Percentiles rank a stretch among this genome's conserved stretches.
Evolutionary conservation across 1,140 invertebrate genomes (phyloP).

Genomic region (Cherax quadricarinatus): DNA sequence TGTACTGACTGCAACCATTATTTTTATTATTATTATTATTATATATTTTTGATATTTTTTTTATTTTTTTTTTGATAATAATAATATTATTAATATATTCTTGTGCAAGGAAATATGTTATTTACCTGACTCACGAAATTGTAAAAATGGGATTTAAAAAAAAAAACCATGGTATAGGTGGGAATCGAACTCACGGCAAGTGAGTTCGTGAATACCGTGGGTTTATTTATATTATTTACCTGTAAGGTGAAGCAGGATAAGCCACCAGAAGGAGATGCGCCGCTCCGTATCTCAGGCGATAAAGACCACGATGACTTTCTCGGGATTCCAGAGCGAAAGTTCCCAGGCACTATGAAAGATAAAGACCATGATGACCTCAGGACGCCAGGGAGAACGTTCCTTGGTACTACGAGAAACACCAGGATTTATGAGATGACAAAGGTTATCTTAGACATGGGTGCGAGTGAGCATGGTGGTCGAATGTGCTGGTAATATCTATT

Average conservation of each 20-base stretch:
- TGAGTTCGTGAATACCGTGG: no score
- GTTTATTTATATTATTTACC: conserved; percentile 5
- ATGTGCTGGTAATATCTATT: no score
- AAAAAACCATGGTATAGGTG: no score
- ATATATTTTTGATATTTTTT: no score
- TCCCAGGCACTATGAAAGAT: conserved; percentile 51
- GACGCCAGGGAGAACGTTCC: conserved; percentile 35
- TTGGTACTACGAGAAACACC: conserved; percentile 26
- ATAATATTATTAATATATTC: neutral
- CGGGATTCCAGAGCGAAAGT: conserved; percentile 43
- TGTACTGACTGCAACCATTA: neutral
- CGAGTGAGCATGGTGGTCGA: no score
- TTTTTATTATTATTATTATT: no score
- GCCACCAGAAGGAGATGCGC: conserved; percentile 57
- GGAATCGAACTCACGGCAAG: no score
- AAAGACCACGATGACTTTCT: conserved; percentile 50
- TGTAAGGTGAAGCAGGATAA: conserved; percentile 64
- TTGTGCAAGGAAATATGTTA: neutral
- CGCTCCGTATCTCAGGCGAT: conserved; percentile 34
- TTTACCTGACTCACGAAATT: no score
- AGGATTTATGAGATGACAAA: neutral
- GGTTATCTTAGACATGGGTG: no score
- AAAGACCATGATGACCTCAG: conserved; percentile 51
- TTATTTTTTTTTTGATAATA: no score
- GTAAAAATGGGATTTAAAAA: no score